phyloP scores from a whole-genome alignment of 2,888 invertebrate species.

The Chrysina gloriosa region DNA sequence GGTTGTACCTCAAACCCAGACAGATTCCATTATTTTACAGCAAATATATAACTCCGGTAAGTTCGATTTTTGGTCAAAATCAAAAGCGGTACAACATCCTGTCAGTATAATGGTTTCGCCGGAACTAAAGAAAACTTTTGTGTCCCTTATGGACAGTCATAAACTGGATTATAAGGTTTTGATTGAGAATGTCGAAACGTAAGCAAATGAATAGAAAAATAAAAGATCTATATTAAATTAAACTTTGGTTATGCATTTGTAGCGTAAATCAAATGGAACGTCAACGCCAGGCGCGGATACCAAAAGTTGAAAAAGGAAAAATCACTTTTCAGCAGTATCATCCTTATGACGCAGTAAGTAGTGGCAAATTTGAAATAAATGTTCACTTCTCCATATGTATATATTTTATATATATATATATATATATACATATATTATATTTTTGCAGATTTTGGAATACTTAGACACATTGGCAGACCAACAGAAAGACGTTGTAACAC shows the following conservation, averaged over 20 bases:
- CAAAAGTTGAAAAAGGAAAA: slow-evolving; percentile 61
- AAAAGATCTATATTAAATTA: slow-evolving; percentile 63
- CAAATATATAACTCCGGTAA: neutral
- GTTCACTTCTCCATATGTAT: too few species aligned
- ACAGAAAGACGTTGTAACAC: slow-evolving; percentile 62
- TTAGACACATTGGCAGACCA: slow-evolving; percentile 63
- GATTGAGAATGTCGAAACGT: slow-evolving; percentile 36
- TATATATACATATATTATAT: neutral
- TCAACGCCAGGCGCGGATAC: slow-evolving; percentile 45
- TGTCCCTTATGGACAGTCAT: slow-evolving; percentile 56
- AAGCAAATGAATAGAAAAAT: neutral
- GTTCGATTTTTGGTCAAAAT: slow-evolving; percentile 35
- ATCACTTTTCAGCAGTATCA: slow-evolving; percentile 64
- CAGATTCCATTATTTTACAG: neutral
- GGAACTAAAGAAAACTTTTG: slow-evolving; percentile 35
- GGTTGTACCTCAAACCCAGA: neutral
- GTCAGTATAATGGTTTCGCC: slow-evolving; percentile 33
- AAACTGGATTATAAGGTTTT: slow-evolving; percentile 60
- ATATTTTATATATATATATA: too few species aligned
- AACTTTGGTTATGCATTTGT: too few species aligned
- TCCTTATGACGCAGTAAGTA: slow-evolving; percentile 59
- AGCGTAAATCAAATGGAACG: slow-evolving; percentile 39
- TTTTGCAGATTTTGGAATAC: slow-evolving; percentile 60
- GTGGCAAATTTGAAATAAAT: too few species aligned
- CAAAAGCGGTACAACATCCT: slow-evolving; percentile 5